These are phyloP conservation scores for Hydra vulgaris DNA, from an alignment of 30 jellyfish, hydroid and myxozoan species.

Conservation along the genomic window DNA sequence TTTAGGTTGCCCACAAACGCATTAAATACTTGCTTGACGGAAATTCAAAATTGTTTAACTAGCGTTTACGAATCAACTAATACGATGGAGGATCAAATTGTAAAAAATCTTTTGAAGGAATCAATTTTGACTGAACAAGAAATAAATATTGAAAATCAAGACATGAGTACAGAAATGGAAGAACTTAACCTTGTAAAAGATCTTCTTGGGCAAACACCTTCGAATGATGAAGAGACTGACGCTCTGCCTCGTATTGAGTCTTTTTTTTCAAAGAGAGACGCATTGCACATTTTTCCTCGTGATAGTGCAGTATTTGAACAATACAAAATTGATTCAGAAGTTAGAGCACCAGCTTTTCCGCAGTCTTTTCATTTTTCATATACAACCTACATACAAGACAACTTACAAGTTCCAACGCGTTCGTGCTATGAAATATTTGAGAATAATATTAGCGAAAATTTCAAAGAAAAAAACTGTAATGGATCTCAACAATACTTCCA, in stretches of 20 bases:
- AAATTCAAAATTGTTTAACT: background rate
- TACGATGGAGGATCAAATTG: background rate
- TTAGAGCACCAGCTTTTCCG: background rate
- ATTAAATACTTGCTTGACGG: background rate
- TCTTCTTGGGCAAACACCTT: background rate
- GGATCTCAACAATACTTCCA: too few relatives aligned
- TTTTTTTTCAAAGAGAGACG: background rate
- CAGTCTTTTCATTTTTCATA: background rate
- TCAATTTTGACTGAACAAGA: background rate
- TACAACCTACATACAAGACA: background rate
- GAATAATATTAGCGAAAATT: too few relatives aligned
- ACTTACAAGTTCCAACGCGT: background rate
- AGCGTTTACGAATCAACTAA: background rate
- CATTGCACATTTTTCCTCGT: background rate
- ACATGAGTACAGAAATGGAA: background rate
- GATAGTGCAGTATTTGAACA: background rate
- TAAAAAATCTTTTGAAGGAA: background rate
- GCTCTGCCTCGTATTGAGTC: background rate
- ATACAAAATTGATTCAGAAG: background rate
- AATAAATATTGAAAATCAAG: background rate
- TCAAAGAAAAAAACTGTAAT: too few relatives aligned
- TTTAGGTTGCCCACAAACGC: background rate
- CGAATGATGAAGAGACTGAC: background rate
- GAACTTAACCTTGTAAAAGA: background rate
- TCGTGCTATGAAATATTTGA: too few relatives aligned